Evolutionary conservation across 2,888 invertebrate genomes (phyloP), one percentile per base, ranked within the genome.

Genomic region (Scaptomyza caliginosa): DNA sequence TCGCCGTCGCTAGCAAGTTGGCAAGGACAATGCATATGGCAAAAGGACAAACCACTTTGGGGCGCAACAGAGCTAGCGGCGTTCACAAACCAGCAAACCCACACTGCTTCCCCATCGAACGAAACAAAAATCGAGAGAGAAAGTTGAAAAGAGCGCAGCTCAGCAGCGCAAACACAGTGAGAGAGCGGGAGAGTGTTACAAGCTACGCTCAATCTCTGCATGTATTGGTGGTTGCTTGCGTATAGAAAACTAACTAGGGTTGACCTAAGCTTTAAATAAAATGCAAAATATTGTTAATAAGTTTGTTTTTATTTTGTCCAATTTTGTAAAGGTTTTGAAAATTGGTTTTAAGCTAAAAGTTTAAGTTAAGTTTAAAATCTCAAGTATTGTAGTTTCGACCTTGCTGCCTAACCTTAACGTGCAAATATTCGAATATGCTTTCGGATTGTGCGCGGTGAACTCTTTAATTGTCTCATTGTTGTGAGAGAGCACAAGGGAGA

Each of bases 11-110:
- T 32, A 30, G 50, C 68, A 16, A 8, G 45, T 43, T 57, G 49
- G 74, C 86, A 81, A 83, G 86, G 86, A 86, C 84, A 86, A 74
- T 73, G 59, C 68, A 72, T 59, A 67, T 65, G 71, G 77, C 65
- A 60, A 76, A 78, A 81, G 78, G 72, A 81, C 77, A 82, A 66
- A 51, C 60, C 63, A 65, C 64, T 63, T 67, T 66, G 67, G 62
- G 70, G 77, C 67, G 66, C 74, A 70, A 34, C 57, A 65, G 34
- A 62, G 60, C 57, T 54, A 13, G 43, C 66, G 57, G 59, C 46
- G 34, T 39, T 43, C 56, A 23, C 42, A 51, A 36, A 40, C 11
- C n/a, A 30, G 30, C 13, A 2, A 32, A 26, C 19, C 52, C 60
- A 13, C 50, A 51, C 43, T 59, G 42, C 43, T 62, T 43, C 43